Evolutionary conservation across 2,797 vertebrate species (phyloP).

Genomic region (Sitta carolinensis): DNA sequence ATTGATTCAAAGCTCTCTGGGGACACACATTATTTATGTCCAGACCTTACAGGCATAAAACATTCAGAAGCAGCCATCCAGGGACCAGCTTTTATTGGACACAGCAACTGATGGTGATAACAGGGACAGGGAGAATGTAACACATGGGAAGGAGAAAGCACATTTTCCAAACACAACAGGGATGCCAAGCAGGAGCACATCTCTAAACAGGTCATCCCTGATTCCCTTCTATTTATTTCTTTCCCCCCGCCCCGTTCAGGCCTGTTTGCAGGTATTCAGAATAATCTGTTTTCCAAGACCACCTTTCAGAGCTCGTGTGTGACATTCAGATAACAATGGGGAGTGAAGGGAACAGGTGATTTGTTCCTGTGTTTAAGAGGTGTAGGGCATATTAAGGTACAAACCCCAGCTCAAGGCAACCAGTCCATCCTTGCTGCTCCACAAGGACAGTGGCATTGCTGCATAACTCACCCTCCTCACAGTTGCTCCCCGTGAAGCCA

Average conservation of each 20-base stretch:
- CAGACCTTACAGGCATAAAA: background rate
- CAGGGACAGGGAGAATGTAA: background rate
- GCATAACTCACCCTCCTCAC: constrained; percentile 86
- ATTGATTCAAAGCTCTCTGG: background rate
- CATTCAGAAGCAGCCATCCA: background rate
- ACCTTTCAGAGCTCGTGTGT: background rate
- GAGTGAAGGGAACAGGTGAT: background rate
- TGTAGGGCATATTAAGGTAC: background rate
- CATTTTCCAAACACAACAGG: background rate
- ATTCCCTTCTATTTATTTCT: background rate
- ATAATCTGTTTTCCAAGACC: background rate
- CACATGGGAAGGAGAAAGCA: background rate
- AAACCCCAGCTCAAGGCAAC: background rate
- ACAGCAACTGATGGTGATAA: background rate
- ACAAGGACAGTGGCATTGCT: fast-evolving
- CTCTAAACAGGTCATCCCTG: background rate
- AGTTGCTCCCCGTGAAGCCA: constrained; percentile 91
- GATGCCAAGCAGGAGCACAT: background rate
- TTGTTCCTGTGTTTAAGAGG: background rate
- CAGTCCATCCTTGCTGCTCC: background rate
- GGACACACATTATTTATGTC: background rate
- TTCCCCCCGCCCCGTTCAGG: background rate
- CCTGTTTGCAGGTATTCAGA: background rate
- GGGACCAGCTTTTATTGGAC: background rate
- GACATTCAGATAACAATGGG: background rate